Base-by-base conservation (phyloP, 1,140 invertebrate species). In the Frieseomelitta varia region DNA sequence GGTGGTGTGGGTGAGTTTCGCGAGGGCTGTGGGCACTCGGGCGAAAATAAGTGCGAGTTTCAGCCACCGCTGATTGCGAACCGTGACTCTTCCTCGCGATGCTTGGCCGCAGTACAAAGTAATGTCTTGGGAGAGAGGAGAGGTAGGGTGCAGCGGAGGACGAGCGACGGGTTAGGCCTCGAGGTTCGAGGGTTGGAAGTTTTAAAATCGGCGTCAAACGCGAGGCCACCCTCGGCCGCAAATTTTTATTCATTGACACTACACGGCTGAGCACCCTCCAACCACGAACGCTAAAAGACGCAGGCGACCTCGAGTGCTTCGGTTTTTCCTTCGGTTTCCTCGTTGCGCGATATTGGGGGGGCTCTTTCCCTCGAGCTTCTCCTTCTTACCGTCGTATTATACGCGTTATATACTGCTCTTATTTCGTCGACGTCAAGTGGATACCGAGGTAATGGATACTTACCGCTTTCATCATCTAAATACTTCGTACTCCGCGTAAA, bases 161-260 rank as follows among this genome's bases (percentile, higher is more conserved):
- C 65, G 68, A 24, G 4, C 75, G 88, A 84, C 55, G 74, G 87
- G 47, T 34, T 53, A 24, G 69, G 47, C 55, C 56, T 19, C n/a
- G 74, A 68, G 73, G 76, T 79, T 79, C 39, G 81, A 82, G 89
- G 79, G 83, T 85, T 47, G 39, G 39, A 72, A 90, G 88, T 89
- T 93, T 84, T 93, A 93, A 93, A 94, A 93, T 95, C 91, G 92
- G 90, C 93, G 91, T 93, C 92, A 93, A 94, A 92, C 90, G 91
- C 90, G 76, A 86, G 58, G 85, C 88, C 87, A 92, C 91, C 92
- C 93, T 92, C 90, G 85, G 56, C 85, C 91, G 88, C 92, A 93
- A 94, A 94, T 94, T 94, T 95, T 94, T 94, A 95, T 95, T 95
- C 94, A 95, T 95, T 94, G 93, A 94, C 94, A 95, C 93, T 93